Evolutionary conservation across 2,888 invertebrate genomes (phyloP).

Genomic region (Nemotelus nigrinus): DNA sequence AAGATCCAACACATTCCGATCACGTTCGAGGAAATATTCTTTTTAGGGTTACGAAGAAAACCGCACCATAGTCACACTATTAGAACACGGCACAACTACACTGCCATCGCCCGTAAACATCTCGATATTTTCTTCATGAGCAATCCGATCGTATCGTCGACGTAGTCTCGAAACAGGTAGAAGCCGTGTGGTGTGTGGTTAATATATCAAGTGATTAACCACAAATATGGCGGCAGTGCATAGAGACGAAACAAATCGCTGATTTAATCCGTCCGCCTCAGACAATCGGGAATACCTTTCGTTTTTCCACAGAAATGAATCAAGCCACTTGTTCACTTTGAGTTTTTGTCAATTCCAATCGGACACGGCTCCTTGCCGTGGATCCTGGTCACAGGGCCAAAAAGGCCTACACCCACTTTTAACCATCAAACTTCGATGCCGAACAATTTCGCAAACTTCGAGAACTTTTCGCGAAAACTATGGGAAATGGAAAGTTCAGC

Average conservation of each 20-base stretch:
- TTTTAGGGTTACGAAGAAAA: conserved; percentile 32
- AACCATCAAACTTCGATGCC: not conserved
- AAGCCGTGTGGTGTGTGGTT: conserved; percentile 38
- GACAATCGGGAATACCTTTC: conserved; percentile 13
- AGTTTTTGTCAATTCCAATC: not conserved
- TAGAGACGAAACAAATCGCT: conserved; percentile 1
- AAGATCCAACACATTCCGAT: conserved; percentile 50
- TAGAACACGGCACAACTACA: conserved; percentile 36
- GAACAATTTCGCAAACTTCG: conserved; percentile 29
- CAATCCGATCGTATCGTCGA: conserved; percentile 1
- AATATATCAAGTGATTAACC: conserved; percentile 47
- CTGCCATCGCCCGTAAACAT: conserved; percentile 21
- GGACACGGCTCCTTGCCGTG: not conserved
- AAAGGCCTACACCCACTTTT: conserved; percentile 17
- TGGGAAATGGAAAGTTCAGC: not conserved
- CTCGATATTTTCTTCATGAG: conserved; percentile 36
- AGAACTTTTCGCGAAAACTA: conserved; percentile 17
- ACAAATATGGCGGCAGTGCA: conserved; percentile 45
- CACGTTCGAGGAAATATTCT: conserved; percentile 51
- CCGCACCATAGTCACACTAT: conserved; percentile 31
- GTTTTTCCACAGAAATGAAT: not conserved
- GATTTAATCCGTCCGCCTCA: conserved; percentile 15
- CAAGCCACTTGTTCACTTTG: not conserved
- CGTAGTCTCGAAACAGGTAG: conserved; percentile 40
- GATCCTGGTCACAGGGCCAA: not conserved